Evolutionary conservation across 2,113 vertebrate species (phyloP), one percentile per base, ranked within the genome.

Genomic region (Alethe castanea): DNA sequence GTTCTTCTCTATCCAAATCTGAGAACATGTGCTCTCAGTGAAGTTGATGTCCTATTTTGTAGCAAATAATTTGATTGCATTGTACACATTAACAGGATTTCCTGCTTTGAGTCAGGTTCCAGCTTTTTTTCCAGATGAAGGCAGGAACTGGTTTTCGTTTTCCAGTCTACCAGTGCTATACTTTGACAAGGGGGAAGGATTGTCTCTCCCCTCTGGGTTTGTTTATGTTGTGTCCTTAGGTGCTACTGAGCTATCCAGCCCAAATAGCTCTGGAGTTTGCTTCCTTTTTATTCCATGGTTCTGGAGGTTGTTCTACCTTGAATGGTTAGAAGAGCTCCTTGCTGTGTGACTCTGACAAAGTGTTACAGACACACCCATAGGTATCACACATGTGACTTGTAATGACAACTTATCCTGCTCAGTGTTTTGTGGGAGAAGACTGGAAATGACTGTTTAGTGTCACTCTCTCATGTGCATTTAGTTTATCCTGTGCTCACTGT

Each of bases 371-470:
- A 26, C 9, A 50, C 12, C 9, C 25, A 25, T 3, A 17, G 20
- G 12, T 57, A 79, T 74, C 50, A 45, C 16, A n/a, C 6, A 1
- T 12, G 11, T 7, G 57, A 18, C 0, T 0, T n/a, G 11, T 31
- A 31, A 33, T 15, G n/a, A 28, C n/a, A 24, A 15, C 25, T 80
- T 42, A 14, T 40, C 18, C 28, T n/a, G 42, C 25, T 81, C 35
- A 31, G 23, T 19, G 17, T 17, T 5, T n/a, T n/a, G 22, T 44
- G 33, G 24, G n/a, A 80, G n/a, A 56, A 44, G 42, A 12, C 31
- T 66, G 59, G 38, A 61, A 57, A 76, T 77, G 5, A 18, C 9
- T 22, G 4, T 10, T 69, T 3, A 25, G 12, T 31, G 2, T 23
- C 28, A 36, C 33, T 54, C 29, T 60, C 50, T 79, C n/a, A 2